A percentile compares a stretch with the other conserved stretches of the same genome.
Evolutionary conservation across 2,113 vertebrate genomes (phyloP).

Genomic region (Proterorhinus semilunaris): DNA sequence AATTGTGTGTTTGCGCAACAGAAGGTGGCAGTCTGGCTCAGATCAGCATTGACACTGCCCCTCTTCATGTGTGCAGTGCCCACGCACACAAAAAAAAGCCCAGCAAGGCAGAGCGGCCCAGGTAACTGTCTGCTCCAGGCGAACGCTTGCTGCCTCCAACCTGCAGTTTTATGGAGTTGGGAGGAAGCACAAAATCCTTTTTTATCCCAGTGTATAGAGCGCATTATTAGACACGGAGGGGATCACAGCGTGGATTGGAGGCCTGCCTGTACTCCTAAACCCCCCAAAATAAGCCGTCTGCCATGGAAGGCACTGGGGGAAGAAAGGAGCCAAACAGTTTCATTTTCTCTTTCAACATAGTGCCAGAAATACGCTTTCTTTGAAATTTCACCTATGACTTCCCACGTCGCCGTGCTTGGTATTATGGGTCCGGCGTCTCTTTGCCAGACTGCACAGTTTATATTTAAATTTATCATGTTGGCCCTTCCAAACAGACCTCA

Average conservation of each 20-base stretch:
- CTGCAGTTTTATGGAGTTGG: conserved; percentile 27
- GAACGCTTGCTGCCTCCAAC: background rate
- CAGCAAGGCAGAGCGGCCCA: conserved; percentile 8
- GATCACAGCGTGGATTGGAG: conserved; percentile 43
- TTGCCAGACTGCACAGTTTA: background rate
- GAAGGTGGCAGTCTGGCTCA: conserved; percentile 7
- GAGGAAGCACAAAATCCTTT: conserved; percentile 26
- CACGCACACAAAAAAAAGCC: conserved; percentile 4
- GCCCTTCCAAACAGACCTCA: background rate
- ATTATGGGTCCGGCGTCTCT: background rate
- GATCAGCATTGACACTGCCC: conserved; percentile 2
- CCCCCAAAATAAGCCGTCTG: conserved; percentile 21
- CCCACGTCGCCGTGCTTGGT: background rate
- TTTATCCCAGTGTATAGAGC: conserved; percentile 39
- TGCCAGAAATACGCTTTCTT: too few relatives aligned
- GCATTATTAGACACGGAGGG: conserved; percentile 39
- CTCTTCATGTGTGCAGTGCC: conserved; percentile 8
- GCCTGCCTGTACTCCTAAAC: conserved; percentile 21
- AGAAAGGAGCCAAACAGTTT: conserved; percentile 13
- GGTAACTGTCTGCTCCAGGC: conserved; percentile 27
- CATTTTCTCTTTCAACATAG: conserved; percentile 7
- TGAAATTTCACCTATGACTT: conserved; percentile 18
- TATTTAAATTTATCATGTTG: background rate
- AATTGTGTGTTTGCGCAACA: background rate
- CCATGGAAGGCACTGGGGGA: conserved; percentile 20